A percentile compares a stretch with the other conserved stretches of the same genome.
phyloP scores from a whole-genome alignment of 2,113 vertebrate species.

The Rhinoptilus africanus region DNA sequence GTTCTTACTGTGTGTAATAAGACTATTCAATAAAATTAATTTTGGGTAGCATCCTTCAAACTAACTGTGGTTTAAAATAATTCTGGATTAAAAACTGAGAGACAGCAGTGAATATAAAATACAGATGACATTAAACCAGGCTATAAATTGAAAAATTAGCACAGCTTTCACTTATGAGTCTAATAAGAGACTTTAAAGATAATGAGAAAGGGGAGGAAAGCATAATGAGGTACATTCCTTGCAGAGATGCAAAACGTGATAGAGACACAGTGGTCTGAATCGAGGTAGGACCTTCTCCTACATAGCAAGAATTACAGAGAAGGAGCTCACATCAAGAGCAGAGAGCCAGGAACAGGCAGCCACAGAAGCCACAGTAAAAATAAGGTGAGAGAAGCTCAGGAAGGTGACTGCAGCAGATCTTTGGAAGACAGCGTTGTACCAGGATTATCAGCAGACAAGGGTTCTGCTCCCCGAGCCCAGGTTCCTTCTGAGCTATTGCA shows the following conservation, averaged over 20 bases:
- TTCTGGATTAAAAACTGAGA: neutral
- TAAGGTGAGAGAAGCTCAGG: neutral
- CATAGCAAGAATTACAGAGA: neutral
- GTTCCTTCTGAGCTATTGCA: neutral
- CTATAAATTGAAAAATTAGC: neutral
- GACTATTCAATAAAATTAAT: neutral
- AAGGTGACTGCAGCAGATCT: neutral
- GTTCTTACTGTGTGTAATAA: neutral
- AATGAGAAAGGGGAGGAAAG: neutral
- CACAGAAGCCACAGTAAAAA: neutral
- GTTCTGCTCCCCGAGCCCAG: neutral
- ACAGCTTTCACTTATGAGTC: neutral
- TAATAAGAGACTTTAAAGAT: neutral
- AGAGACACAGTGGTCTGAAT: neutral
- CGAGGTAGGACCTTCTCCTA: neutral
- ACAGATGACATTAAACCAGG: neutral
- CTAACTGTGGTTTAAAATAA: neutral
- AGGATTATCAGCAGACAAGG: neutral
- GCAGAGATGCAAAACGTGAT: neutral
- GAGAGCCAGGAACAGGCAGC: neutral
- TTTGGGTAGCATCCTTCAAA: neutral
- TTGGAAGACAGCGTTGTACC: neutral
- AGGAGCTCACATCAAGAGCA: neutral
- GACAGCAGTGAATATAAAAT: neutral
- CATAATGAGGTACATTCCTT: neutral